phyloP scores from a whole-genome alignment of 2,113 vertebrate species.

The Macaca nemestrina region DNA sequence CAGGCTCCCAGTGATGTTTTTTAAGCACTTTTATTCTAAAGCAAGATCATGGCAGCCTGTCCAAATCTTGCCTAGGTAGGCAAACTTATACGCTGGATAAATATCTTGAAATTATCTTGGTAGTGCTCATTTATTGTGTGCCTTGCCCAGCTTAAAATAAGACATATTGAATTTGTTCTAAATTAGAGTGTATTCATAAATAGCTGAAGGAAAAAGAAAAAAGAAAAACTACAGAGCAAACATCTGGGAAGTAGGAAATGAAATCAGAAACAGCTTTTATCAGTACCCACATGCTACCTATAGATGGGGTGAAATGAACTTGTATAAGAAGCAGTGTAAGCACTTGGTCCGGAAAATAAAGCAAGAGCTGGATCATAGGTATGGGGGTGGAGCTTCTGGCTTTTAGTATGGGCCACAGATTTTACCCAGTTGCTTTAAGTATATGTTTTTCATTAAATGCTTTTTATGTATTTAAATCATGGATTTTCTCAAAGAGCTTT shows the following conservation, averaged over 20 bases:
- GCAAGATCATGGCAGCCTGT: slow-evolving; percentile 1
- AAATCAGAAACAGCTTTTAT: slow-evolving; percentile 53
- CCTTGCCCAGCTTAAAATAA: slow-evolving; percentile 64
- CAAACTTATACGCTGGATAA: slow-evolving; percentile 13
- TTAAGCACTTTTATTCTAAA: slow-evolving; percentile 49
- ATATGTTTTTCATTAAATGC: background rate
- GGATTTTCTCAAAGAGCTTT: background rate
- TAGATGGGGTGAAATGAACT: slow-evolving; percentile 65
- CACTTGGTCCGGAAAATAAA: background rate
- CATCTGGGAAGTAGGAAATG: slow-evolving; percentile 55
- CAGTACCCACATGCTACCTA: slow-evolving; percentile 64
- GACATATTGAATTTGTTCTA: slow-evolving; percentile 55
- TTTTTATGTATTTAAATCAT: background rate
- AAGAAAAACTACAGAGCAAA: background rate
- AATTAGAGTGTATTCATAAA: slow-evolving; percentile 53
- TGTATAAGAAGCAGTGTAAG: background rate
- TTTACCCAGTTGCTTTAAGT: background rate
- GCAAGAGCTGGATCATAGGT: background rate
- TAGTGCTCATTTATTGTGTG: slow-evolving; percentile 46
- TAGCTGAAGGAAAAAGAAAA: background rate
- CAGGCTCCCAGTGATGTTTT: background rate
- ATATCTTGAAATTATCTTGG: slow-evolving; percentile 11
- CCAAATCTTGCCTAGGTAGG: slow-evolving; percentile 50
- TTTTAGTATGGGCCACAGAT: background rate
- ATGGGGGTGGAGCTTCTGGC: background rate